Conservation (phyloP, 2,888 invertebrate species). For the Cryptus viduatorius region DNA sequence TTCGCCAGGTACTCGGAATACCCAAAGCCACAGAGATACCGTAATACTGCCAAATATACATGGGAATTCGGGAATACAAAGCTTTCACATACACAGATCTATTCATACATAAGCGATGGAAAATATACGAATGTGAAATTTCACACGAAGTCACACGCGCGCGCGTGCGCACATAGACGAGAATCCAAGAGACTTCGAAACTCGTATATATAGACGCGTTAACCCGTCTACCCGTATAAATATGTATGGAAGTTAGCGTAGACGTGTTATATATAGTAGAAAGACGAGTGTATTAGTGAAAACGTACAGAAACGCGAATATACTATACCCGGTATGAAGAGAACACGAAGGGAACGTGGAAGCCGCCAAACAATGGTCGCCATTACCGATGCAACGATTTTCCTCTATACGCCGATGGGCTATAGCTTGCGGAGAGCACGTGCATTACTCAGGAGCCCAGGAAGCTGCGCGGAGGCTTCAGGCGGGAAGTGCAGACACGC, state of each 20-base stretch:
- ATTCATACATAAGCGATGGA: background rate
- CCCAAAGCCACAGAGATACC: slow-evolving; percentile 13
- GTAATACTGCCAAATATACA: slow-evolving; percentile 17
- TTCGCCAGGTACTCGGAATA: slow-evolving; percentile 13
- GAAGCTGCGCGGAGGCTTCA: slow-evolving; percentile 33
- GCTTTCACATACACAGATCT: background rate
- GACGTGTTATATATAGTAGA: background rate
- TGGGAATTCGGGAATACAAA: background rate
- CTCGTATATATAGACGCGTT: slow-evolving; percentile 4
- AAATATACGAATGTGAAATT: slow-evolving; percentile 7
- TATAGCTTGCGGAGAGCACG: slow-evolving; percentile 38
- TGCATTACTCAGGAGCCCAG: slow-evolving; percentile 64
- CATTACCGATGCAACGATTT: slow-evolving; percentile 82
- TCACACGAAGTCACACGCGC: background rate
- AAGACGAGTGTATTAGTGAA: background rate
- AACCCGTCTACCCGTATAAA: slow-evolving; percentile 47
- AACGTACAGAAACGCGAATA: background rate
- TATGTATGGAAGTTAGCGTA: slow-evolving; percentile 58
- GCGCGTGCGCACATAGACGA: background rate
- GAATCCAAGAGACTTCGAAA: background rate
- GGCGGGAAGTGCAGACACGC: slow-evolving; percentile 26
- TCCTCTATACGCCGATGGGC: slow-evolving; percentile 57
- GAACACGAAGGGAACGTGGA: slow-evolving; percentile 49
- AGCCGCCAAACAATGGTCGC: slow-evolving; percentile 78
- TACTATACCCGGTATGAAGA: background rate